Percentiles rank a stretch among this genome's conserved stretches.
Conservation (phyloP, 2,797 vertebrate genomes). For the Takifugu ocellatus region DNA sequence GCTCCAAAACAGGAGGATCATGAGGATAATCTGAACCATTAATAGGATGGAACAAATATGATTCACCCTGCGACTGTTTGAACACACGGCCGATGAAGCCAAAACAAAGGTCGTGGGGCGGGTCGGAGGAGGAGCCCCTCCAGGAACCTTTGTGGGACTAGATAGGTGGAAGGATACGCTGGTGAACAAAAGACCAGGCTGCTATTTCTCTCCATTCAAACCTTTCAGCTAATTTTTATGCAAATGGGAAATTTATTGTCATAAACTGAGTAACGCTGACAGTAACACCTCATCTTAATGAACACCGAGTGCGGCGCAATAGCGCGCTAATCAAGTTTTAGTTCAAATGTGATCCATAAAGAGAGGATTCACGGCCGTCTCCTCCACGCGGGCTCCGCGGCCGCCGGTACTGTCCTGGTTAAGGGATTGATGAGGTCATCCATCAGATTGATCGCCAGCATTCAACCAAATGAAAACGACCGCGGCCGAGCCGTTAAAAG, state of each 20-base stretch:
- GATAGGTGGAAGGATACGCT: not conserved
- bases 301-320: conserved; percentile 59
- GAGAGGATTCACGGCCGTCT: conserved; percentile 60
- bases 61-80: conserved; percentile 35
- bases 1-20: conserved; percentile 46
- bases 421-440: conserved; percentile 72
- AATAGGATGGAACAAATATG: conserved; percentile 17
- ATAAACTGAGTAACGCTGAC: conserved; percentile 52
- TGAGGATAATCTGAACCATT: conserved; percentile 37
- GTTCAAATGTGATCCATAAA: conserved; percentile 68
- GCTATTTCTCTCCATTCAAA: conserved; percentile 49
- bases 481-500: conserved; percentile 58
- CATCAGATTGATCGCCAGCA: conserved; percentile 74
- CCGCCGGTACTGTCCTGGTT: conserved; percentile 33
- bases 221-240: conserved; percentile 52
- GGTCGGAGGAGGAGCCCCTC: conserved; percentile 1
- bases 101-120: conserved; percentile 25
- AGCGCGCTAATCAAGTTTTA: conserved; percentile 71
- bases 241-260: conserved; percentile 62
- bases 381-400: conserved; percentile 43
- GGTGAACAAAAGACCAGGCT: conserved; percentile 38
- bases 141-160: conserved; percentile 1
- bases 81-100: conserved; percentile 15
- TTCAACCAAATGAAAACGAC: conserved; percentile 76
- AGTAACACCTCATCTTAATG: conserved; percentile 61